Evolutionary conservation across 2,888 invertebrate genomes (phyloP).

Genomic region (Acanthosepion pharaonis): DNA sequence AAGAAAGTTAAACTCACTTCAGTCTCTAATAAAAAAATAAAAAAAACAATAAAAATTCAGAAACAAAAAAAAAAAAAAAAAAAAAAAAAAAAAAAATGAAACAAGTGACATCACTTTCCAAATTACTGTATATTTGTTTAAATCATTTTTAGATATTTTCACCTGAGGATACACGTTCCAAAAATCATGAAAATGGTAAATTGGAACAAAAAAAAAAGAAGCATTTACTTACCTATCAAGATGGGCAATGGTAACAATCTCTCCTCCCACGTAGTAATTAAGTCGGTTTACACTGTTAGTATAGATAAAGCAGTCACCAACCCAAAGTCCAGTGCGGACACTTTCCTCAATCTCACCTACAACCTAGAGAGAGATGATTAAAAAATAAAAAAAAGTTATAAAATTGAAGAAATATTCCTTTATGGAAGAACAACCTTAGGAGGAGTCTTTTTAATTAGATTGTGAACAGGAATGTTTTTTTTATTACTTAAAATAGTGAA

Average conservation of each 20-base stretch:
- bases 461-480: no score
- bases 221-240: constrained; percentile 81
- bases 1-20: no score
- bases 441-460: no score
- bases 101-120: no score
- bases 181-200: neutral
- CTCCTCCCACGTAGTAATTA: constrained; percentile 99
- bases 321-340: constrained; percentile 96
- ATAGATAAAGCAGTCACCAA: constrained; percentile 99
- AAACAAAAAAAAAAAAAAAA: no score
- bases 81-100: no score
- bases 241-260: constrained; percentile 98
- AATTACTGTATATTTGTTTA: no score
- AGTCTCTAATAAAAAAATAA: no score
- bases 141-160: no score
- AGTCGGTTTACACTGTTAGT: constrained; percentile 97
- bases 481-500: no score
- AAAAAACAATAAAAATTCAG: no score
- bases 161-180: no score
- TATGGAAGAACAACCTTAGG: neutral
- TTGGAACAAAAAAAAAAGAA: neutral
- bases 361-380: constrained; percentile 77
- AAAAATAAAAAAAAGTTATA: neutral
- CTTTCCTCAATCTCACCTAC: constrained; percentile 90
- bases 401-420: neutral